Evolutionary conservation across 1,140 invertebrate genomes (phyloP).

Genomic region (Trachymyrmex cornetzi): DNA sequence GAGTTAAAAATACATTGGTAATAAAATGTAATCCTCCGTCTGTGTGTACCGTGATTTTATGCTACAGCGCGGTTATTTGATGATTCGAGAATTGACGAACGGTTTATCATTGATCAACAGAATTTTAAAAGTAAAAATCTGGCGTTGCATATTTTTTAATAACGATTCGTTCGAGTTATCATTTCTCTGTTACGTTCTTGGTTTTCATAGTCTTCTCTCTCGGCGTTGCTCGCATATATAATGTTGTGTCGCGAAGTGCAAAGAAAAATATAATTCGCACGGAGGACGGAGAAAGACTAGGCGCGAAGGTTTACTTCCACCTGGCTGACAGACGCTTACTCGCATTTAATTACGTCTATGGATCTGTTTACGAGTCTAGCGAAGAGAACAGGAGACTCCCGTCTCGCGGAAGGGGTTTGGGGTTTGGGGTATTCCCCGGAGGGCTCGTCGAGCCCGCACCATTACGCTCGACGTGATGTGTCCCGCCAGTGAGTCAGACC

Average conservation of each 20-base stretch:
- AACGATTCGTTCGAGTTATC: not conserved
- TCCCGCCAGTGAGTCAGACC: slow-evolving; percentile 66
- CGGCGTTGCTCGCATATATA: not conserved
- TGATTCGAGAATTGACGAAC: not conserved
- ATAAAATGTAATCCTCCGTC: slow-evolving; percentile 30
- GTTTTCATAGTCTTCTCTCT: slow-evolving; percentile 5
- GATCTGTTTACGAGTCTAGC: slow-evolving; percentile 57
- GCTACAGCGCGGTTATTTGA: slow-evolving; percentile 14
- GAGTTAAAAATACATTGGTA: slow-evolving; percentile 56
- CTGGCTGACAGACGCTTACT: slow-evolving; percentile 47
- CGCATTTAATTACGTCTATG: slow-evolving; percentile 68
- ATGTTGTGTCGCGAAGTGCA: not conserved
- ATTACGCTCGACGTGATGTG: slow-evolving; percentile 52
- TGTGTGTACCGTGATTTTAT: slow-evolving; percentile 21
- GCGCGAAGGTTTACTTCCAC: slow-evolving; percentile 30
- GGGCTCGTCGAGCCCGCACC: slow-evolving; percentile 34
- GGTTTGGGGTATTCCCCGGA: slow-evolving; percentile 54
- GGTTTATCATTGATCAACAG: not conserved
- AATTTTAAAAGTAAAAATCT: not conserved
- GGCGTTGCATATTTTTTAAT: not conserved
- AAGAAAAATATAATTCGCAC: slow-evolving; percentile 24
- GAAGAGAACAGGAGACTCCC: not conserved
- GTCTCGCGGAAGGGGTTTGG: slow-evolving; percentile 50
- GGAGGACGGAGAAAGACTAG: slow-evolving; percentile 42
- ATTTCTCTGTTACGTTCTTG: not conserved